Evolutionary conservation across 1,140 invertebrate genomes (phyloP).

Genomic region (Drosophila lowei): DNA sequence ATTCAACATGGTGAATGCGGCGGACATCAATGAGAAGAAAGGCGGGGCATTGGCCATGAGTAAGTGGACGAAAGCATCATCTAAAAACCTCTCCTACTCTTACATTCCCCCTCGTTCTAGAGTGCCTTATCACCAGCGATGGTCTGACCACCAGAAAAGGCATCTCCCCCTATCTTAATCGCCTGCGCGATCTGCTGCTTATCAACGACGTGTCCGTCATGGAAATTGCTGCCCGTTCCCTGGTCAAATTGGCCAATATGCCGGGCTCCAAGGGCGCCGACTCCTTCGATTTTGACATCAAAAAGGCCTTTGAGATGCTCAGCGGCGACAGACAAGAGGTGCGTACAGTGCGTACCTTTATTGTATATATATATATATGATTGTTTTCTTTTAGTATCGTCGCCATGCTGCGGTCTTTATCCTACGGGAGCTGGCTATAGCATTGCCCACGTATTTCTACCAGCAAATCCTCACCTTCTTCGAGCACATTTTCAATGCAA

Average conservation of each 20-base stretch:
- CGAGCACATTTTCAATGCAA: constrained; percentile 96
- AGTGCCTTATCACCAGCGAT: constrained; percentile 95
- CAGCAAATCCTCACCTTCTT: constrained; percentile 98
- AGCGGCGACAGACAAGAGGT: constrained; percentile 93
- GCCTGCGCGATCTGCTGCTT: constrained; percentile 93
- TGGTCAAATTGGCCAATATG: constrained; percentile 94
- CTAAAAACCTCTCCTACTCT: not conserved
- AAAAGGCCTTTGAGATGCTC: constrained; percentile 96
- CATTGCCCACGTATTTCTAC: constrained; percentile 99
- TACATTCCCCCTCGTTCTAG: constrained; percentile 83
- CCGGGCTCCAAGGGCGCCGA: constrained; percentile 97
- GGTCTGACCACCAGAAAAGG: constrained; percentile 95
- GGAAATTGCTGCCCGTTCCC: constrained; percentile 97
- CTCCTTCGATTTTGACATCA: constrained; percentile 98
- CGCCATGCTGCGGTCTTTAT: constrained; percentile 96
- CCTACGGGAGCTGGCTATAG: constrained; percentile 95
- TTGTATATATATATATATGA: not conserved
- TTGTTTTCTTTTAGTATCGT: constrained; percentile 85
- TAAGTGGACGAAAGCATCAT: constrained; percentile 82
- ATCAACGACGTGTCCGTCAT: constrained; percentile 96
- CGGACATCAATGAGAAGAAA: constrained; percentile 97
- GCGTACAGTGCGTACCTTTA: not conserved
- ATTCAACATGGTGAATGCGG: constrained; percentile 96
- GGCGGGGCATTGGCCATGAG: constrained; percentile 97
- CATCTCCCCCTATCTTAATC: constrained; percentile 96